These are phyloP conservation scores for Muscidifurax raptorellus DNA, from an alignment of 1,140 invertebrate genomes.

Conservation along the genomic window DNA sequence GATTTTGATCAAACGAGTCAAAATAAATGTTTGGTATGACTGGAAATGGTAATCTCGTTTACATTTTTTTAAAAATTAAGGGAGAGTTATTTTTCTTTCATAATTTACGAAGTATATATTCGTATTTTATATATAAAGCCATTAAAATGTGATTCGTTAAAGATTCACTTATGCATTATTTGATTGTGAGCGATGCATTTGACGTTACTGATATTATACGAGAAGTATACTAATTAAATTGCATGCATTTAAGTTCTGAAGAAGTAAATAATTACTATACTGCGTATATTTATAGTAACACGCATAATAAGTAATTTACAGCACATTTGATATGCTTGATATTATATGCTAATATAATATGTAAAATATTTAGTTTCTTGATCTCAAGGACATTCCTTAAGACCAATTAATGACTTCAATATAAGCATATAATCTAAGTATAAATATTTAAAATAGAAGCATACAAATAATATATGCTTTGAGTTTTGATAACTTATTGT, in stretches of 20 bases:
- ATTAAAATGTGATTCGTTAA: too few species aligned
- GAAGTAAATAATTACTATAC: neutral
- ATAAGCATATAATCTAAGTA: too few species aligned
- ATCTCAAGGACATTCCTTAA: neutral
- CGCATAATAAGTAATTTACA: constrained; percentile 26
- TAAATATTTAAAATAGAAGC: neutral
- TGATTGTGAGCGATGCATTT: neutral
- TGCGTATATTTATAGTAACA: constrained; percentile 1
- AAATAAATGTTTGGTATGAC: constrained; percentile 7
- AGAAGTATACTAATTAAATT: neutral
- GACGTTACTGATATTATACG: neutral
- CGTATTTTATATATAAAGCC: too few species aligned
- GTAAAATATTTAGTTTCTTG: neutral
- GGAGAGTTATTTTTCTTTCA: neutral
- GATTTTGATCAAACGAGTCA: neutral
- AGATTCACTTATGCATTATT: too few species aligned
- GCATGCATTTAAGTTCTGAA: constrained; percentile 28
- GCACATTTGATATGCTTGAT: neutral
- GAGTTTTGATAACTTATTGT: neutral
- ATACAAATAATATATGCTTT: neutral
- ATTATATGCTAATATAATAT: neutral
- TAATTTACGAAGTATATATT: too few species aligned
- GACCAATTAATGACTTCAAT: neutral
- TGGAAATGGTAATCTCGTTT: neutral
- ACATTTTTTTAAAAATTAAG: neutral